Percentiles rank a stretch among this genome's conserved stretches.
Evolutionary conservation across 1,140 invertebrate species (phyloP).

Genomic region (Achatina immaculata): DNA sequence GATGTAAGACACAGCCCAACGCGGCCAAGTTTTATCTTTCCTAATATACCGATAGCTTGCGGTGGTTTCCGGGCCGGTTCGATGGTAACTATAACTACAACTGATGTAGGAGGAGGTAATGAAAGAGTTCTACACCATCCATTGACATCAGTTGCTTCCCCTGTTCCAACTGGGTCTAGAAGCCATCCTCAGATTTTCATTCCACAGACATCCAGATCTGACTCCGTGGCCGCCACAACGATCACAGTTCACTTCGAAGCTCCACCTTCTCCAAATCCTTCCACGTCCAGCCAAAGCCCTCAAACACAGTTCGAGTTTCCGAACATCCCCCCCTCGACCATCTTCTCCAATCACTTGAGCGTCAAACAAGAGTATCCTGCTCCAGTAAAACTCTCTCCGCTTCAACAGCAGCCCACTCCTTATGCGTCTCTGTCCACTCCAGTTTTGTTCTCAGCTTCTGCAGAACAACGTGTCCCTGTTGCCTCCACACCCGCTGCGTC

Average conservation of each 20-base stretch:
- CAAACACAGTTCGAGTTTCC: slow-evolving; percentile 61
- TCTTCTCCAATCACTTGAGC: slow-evolving; percentile 39
- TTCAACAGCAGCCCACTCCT: slow-evolving; percentile 8
- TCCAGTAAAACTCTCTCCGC: slow-evolving; percentile 37
- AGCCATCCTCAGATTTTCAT: neutral
- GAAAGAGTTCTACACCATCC: slow-evolving; percentile 27
- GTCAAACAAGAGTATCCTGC: slow-evolving; percentile 22
- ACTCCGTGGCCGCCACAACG: slow-evolving; percentile 50
- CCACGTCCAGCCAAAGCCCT: slow-evolving; percentile 63
- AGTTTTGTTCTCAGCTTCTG: slow-evolving; percentile 42
- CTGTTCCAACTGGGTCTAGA: neutral
- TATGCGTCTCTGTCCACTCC: slow-evolving; percentile 29
- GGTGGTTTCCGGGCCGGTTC: slow-evolving; percentile 41
- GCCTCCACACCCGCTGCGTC: slow-evolving; percentile 2
- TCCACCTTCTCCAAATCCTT: slow-evolving; percentile 61
- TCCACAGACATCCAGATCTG: slow-evolving; percentile 43
- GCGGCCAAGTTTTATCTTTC: slow-evolving; percentile 38
- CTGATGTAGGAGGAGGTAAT: slow-evolving; percentile 48
- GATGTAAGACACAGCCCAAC: slow-evolving; percentile 40
- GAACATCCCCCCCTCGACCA: slow-evolving; percentile 40
- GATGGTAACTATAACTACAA: slow-evolving; percentile 63
- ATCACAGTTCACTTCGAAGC: slow-evolving; percentile 68
- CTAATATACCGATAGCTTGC: neutral
- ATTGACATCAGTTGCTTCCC: slow-evolving; percentile 34
- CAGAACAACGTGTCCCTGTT: slow-evolving; percentile 21